Base-by-base conservation (phyloP, 2,797 vertebrate species). In the Rachycentron canadum region DNA sequence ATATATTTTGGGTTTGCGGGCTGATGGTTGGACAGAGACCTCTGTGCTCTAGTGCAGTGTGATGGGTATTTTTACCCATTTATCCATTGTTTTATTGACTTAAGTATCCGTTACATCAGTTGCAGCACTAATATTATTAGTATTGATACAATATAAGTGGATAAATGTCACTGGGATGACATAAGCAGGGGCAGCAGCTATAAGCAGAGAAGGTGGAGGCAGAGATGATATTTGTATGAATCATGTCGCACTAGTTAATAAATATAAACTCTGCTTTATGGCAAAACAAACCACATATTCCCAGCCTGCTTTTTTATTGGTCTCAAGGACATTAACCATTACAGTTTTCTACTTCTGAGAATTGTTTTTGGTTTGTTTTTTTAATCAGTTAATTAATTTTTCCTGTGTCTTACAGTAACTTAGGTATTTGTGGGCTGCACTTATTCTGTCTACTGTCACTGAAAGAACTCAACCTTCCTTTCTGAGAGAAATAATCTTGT, bases 191-290 rank as follows among this genome's bases (percentile, higher is more conserved):
- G n/a, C 25, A 61, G 40, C 19, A 34, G 30, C 28, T 50, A 34
- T 34, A n/a, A 49, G 26, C 12, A 23, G 19, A 64, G 43, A n/a
- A 23, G 62, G 43, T 34, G 45, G 62, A 49, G 61, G 60, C 40
- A 13, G 26, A 45, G 61, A 21, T 62, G 19, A 45, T 21, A 28
- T 49, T 49, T 49, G 43, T 49, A 23, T 25, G 62, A 65, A 34
- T 65, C 62, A 63, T 30, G 9, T 63, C 28, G 23, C 61, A 50
- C 12, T 2, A 64, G 47, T 50, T 52, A 25, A 52, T 65, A 65
- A 64, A 64, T 49, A 47, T 32, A 64, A 34, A n/a, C 28, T 63
- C 61, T 10, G 28, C 17, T 34, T 32, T 34, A 57, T 56, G 7
- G 19, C 28, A 56, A 56, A 26, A 34, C 19, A 57, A 57, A 40